A percentile compares a stretch with the other conserved stretches of the same genome.
phyloP scores from a whole-genome alignment of 2,113 vertebrate genomes.

The Thermophis baileyi region DNA sequence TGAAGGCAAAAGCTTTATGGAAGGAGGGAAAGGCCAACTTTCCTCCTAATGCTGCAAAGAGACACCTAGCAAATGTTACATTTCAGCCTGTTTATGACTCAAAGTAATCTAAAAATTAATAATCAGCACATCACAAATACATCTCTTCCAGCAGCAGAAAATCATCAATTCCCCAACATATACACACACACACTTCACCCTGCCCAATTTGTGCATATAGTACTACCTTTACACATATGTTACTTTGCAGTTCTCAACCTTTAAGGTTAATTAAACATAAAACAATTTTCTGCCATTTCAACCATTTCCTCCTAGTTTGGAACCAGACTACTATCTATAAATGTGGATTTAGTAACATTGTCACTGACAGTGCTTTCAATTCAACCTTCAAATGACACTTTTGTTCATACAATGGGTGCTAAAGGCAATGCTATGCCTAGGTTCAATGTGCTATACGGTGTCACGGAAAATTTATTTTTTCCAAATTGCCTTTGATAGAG shows the following conservation, averaged over 20 bases:
- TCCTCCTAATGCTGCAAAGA: slow-evolving; percentile 34
- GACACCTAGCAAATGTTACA: not conserved
- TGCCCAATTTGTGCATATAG: rapidly evolving
- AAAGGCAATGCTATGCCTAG: not conserved
- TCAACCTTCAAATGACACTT: not conserved
- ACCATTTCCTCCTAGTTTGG: slow-evolving; percentile 1
- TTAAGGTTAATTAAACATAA: rapidly evolving
- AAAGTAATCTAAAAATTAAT: slow-evolving; percentile 23
- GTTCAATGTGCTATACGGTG: not conserved
- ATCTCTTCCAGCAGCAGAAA: slow-evolving; percentile 3
- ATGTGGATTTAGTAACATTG: not conserved
- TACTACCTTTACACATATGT: not conserved
- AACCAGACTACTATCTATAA: slow-evolving; percentile 20
- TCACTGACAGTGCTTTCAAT: not conserved
- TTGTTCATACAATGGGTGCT: not conserved
- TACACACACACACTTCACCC: not conserved
- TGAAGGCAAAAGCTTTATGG: slow-evolving; percentile 50
- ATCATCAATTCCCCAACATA: not conserved
- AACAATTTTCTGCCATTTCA: not conserved
- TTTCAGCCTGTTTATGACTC: not conserved
- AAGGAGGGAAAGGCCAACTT: slow-evolving; percentile 5
- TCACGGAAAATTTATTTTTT: not conserved
- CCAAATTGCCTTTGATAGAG: not conserved
- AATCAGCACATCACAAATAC: slow-evolving; percentile 4
- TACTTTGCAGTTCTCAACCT: slow-evolving; percentile 27